Conservation (phyloP, 2,888 invertebrate genomes). For the Belgica antarctica region DNA sequence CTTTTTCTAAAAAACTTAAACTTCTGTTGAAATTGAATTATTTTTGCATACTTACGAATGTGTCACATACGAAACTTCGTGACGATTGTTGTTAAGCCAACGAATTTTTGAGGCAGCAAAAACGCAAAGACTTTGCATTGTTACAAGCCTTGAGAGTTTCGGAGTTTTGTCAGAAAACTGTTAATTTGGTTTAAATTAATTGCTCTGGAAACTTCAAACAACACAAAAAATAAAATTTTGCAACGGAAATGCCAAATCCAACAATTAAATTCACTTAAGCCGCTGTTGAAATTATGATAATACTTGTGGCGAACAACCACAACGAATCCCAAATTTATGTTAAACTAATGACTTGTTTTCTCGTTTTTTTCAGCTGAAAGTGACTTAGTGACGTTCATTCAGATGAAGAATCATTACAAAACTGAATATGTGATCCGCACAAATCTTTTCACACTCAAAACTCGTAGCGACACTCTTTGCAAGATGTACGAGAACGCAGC, state of each 20-base stretch:
- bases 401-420: conserved; percentile 73
- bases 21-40: neutral
- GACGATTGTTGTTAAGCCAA: conserved; percentile 12
- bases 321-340: neutral
- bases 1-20: too few relatives aligned
- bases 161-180: conserved; percentile 23
- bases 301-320: neutral
- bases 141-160: neutral
- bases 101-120: neutral
- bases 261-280: neutral
- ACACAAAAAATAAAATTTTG: conserved; percentile 26
- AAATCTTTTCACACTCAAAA: conserved; percentile 71
- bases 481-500: conserved; percentile 78
- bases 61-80: conserved; percentile 29
- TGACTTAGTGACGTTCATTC: conserved; percentile 83
- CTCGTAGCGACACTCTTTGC: conserved; percentile 72
- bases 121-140: conserved; percentile 18
- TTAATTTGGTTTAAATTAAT: conserved; percentile 20
- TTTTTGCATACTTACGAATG: conserved; percentile 26
- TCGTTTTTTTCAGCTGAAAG: conserved; percentile 72
- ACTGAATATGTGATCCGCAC: conserved; percentile 67
- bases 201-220: too few relatives aligned
- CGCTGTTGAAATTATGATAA: neutral
- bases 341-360: neutral
- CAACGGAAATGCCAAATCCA: conserved; percentile 1